Percentiles rank a stretch among this genome's conserved stretches.
These are phyloP conservation scores for Erithacus rubecula DNA, from an alignment of 2,797 vertebrate genomes.

Conservation along the genomic window DNA sequence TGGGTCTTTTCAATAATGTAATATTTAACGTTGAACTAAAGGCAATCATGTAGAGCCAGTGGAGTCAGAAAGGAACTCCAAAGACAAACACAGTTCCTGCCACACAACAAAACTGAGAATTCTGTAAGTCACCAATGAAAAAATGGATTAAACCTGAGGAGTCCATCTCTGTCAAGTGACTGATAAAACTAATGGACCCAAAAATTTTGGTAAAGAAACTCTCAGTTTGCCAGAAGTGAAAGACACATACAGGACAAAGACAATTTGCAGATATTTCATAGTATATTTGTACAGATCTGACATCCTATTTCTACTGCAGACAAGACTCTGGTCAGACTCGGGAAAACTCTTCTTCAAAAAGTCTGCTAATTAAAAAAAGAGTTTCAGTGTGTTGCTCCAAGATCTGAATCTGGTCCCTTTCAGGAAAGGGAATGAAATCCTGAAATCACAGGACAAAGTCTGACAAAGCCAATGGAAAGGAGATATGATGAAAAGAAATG, in stretches of 20 bases:
- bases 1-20: not conserved
- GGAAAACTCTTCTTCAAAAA: not conserved
- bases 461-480: too few relatives aligned
- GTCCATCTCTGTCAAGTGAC: not conserved
- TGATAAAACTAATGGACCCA: not conserved
- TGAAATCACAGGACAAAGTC: too few relatives aligned
- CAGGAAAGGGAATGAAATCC: too few relatives aligned
- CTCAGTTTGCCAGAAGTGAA: not conserved
- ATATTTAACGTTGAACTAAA: not conserved
- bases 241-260: not conserved
- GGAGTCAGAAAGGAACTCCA: not conserved
- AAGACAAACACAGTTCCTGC: not conserved
- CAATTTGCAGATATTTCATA: not conserved
- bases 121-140: not conserved
- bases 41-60: accelerated
- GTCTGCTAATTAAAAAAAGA: not conserved
- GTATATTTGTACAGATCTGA: not conserved
- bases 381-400: not conserved
- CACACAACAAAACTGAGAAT: not conserved
- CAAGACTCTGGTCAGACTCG: not conserved
- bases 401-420: not conserved
- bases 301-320: not conserved
- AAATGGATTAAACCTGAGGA: not conserved
- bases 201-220: not conserved
- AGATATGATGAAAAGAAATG: too few relatives aligned